Base-by-base conservation (phyloP, 2,113 vertebrate species). In the Notarius quadriscutis region DNA sequence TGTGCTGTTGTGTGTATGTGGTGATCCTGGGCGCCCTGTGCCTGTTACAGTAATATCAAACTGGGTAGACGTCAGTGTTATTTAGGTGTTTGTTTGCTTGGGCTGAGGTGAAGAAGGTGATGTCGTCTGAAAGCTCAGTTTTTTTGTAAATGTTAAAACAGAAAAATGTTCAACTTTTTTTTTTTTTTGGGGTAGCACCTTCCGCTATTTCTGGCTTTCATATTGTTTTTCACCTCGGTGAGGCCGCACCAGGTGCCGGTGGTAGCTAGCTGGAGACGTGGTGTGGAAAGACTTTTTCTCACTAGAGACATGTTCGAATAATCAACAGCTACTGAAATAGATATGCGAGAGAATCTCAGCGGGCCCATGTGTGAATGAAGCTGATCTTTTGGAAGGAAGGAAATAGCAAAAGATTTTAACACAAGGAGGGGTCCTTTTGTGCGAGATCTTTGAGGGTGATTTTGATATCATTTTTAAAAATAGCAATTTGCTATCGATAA, bases 271-370 rank as follows among this genome's bases (percentile, higher is more conserved):
- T 91, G 86, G 86, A 94, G 88, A 89, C 91, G 90, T 90, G 90
- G 92, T 82, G 86, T 50, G 63, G 89, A 90, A 79, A 87, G 77
- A 75, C 87, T n/a, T 53, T 89, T 92, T 90, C 91, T 80, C 88
- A 82, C 58, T 48, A 88, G 88, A 90, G 89, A 85, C 50, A 88
- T 83, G 87, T 89, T 87, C 77, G 90, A 93, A 90, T 93, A 90
- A 92, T 92, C 92, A 92, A 91, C 93, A 92, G 90, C 90, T 90
- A 88, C 93, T 14, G 83, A 93, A 94, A 93, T 94, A 92, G 92
- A 92, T 86, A 51, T 81, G 77, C 8, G 86, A 90, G 65, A 86
- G 74, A 79, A 89, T 93, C 93, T 92, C 92, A 88, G 2, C 84
- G 90, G 93, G 91, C 91, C 84, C 81, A 85, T 90, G 94, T 93